Base-by-base conservation (phyloP, 2,113 vertebrate genomes). In the Heterochromis multidens region DNA sequence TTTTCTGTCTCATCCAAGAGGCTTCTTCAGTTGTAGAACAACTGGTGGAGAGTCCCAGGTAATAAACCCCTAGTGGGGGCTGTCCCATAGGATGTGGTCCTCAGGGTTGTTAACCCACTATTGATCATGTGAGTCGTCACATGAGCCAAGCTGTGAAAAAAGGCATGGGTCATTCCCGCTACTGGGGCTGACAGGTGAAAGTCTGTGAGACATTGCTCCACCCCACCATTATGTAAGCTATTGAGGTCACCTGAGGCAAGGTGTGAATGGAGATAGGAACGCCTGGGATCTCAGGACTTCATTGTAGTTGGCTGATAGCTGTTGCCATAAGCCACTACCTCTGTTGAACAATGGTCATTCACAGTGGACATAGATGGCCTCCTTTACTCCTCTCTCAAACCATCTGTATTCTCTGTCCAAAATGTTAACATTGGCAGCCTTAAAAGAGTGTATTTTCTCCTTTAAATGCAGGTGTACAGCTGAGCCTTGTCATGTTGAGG, bases 1-100 rank as follows among this genome's bases (percentile, higher is more conserved):
- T 21, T 62, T 6, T 2, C 0, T 0, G 17, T 62, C 29, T 33
- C 9, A 11, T 4, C 17, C 29, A 16, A 16, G 19, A 61, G 0
- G 21, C 37, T 40, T 65, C 62, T 40, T 65, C 40, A 21, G 33
- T 65, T 65, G 37, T 40, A 65, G 62, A 40, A 65, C 33, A 65
- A 40, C n/a, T 40, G 33, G 62, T 40, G 21, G 62, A 65, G 62
- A 65, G 62, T 65, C 12, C 21, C 1, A 2, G 33, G 62, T 65
- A 65, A 6, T 65, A 40, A 65, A 65, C 33, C 33, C 21, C 62
- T 65, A 65, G 33, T 65, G 62, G 12, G 11, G 12, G 6, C 33
- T 65, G 33, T 65, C 35, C 37, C 35, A 65, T 40, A 23, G 17
- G 40, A 23, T 12, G 62, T 40, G 35, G 14, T 40, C 21, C 62